Conservation (phyloP, 2,888 invertebrate species). For the Torymus tubicola region DNA sequence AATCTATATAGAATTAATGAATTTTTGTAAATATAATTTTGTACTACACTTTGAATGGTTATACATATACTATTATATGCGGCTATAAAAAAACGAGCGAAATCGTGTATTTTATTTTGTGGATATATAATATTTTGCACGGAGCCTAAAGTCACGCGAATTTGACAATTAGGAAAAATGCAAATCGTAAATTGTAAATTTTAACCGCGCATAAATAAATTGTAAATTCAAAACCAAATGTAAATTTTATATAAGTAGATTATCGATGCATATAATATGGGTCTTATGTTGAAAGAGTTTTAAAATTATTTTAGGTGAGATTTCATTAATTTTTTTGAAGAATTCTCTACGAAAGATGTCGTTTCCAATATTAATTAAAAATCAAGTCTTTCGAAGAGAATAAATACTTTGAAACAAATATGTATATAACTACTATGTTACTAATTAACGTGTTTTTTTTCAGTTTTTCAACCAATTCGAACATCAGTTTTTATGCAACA, state of each 20-base stretch:
- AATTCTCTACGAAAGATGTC: too few relatives aligned
- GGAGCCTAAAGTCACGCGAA: slow-evolving; percentile 48
- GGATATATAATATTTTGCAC: slow-evolving; percentile 46
- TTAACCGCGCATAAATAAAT: slow-evolving; percentile 26
- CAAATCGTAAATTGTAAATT: slow-evolving; percentile 50
- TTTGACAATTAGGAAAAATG: slow-evolving; percentile 49
- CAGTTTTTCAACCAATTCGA: slow-evolving; percentile 68
- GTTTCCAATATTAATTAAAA: too few relatives aligned
- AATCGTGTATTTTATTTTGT: background rate
- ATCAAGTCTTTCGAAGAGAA: too few relatives aligned
- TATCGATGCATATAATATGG: slow-evolving; percentile 50
- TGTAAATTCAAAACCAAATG: slow-evolving; percentile 59
- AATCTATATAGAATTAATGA: slow-evolving; percentile 60
- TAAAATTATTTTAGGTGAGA: slow-evolving; percentile 52
- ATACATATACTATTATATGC: slow-evolving; percentile 35
- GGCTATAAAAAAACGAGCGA: slow-evolving; percentile 44
- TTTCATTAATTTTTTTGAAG: background rate
- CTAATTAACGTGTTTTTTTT: background rate
- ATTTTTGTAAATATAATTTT: slow-evolving; percentile 71
- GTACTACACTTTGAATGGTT: slow-evolving; percentile 63
- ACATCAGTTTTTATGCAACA: slow-evolving; percentile 75
- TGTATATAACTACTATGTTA: background rate
- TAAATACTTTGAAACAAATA: too few relatives aligned
- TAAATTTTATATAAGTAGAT: slow-evolving; percentile 57
- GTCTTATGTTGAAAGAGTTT: slow-evolving; percentile 29